phyloP scores from a whole-genome alignment of 2,797 vertebrate species.

The Gallinago nigripennis region DNA sequence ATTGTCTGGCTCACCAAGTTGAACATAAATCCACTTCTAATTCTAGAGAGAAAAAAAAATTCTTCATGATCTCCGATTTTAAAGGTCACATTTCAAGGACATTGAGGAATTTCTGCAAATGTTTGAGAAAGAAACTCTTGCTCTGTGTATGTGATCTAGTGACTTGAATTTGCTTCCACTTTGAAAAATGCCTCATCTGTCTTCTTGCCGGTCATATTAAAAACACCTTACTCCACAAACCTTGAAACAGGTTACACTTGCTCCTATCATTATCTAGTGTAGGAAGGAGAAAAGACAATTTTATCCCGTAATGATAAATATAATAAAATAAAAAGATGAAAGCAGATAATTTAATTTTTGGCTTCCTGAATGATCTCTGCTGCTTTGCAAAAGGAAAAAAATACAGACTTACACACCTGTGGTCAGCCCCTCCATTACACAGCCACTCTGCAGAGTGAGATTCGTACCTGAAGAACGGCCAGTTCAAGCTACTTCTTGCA shows the following conservation, averaged over 20 bases:
- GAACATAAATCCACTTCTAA: neutral
- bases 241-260: neutral
- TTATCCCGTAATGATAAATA: neutral
- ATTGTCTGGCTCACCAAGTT: neutral
- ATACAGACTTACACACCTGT: fast-evolving
- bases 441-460: neutral
- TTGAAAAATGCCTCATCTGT: slow-evolving; percentile 4
- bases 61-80: neutral
- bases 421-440: neutral
- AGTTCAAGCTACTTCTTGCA: neutral
- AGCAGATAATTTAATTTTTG: neutral
- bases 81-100: slow-evolving; percentile 1
- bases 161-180: neutral
- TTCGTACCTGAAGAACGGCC: neutral
- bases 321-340: neutral
- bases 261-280: neutral
- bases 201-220: neutral
- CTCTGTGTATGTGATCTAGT: neutral
- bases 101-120: neutral
- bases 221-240: slow-evolving; percentile 1
- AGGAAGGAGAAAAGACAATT: neutral
- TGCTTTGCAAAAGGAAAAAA: neutral
- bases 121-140: neutral
- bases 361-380: neutral
- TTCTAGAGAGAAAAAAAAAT: neutral